Conservation (phyloP, 2,797 vertebrate species). For the Enteromius paludinosus region DNA sequence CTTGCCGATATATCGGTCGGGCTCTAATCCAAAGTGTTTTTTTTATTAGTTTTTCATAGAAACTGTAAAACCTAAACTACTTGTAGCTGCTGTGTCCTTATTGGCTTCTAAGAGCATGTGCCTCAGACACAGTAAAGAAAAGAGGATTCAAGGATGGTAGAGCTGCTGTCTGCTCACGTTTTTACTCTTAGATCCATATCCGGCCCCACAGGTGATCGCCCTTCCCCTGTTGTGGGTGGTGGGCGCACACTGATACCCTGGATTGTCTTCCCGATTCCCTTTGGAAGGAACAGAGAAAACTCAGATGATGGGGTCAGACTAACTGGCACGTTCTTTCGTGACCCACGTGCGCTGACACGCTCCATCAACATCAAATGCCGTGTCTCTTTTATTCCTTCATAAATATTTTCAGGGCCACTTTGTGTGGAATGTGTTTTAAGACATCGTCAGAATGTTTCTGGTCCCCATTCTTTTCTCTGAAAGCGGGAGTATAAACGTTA, state of each 20-base stretch:
- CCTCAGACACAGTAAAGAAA: not conserved
- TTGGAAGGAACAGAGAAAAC: slow-evolving; percentile 29
- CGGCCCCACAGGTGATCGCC: slow-evolving; percentile 28
- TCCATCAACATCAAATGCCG: slow-evolving; percentile 52
- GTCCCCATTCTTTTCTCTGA: slow-evolving; percentile 33
- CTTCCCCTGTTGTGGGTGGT: slow-evolving; percentile 34
- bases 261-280: slow-evolving; percentile 8
- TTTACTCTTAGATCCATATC: slow-evolving; percentile 46
- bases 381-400: slow-evolving; percentile 52
- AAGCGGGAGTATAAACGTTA: slow-evolving; percentile 53
- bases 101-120: slow-evolving; percentile 1
- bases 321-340: slow-evolving; percentile 41
- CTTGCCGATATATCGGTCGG: no score
- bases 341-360: slow-evolving; percentile 44
- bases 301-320: slow-evolving; percentile 41
- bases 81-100: slow-evolving; percentile 20
- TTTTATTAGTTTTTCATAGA: no score
- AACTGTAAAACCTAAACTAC: not conserved
- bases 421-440: slow-evolving; percentile 58
- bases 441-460: slow-evolving; percentile 48
- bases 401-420: slow-evolving; percentile 58
- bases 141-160: not conserved
- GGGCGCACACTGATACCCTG: slow-evolving; percentile 28
- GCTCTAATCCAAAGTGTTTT: no score
- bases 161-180: slow-evolving; percentile 23